phyloP scores from a whole-genome alignment of 2,797 vertebrate species.

The Etheostoma perlongum region DNA sequence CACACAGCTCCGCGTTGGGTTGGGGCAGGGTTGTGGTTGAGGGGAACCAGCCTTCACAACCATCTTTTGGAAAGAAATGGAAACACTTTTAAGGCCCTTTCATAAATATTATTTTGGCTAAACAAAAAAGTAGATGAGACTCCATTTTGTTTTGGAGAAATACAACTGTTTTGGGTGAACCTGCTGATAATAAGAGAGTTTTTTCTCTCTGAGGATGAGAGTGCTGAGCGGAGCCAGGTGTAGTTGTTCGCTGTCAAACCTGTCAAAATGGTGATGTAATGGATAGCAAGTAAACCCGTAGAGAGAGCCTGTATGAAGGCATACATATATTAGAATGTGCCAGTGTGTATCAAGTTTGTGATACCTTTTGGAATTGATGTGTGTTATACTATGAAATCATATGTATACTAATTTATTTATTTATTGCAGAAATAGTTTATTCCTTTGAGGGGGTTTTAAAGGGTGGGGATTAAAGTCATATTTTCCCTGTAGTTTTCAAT shows the following conservation, averaged over 20 bases:
- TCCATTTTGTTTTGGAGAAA: conserved; percentile 62
- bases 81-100: conserved; percentile 43
- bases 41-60: conserved; percentile 21
- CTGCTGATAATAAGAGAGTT: conserved; percentile 46
- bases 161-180: conserved; percentile 40
- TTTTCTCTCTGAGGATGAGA: conserved; percentile 36
- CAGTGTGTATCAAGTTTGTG: conserved; percentile 80
- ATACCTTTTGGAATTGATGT: conserved; percentile 78
- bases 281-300: conserved; percentile 73
- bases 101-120: conserved; percentile 43
- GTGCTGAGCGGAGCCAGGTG: conserved; percentile 24
- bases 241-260: conserved; percentile 76
- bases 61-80: conserved; percentile 18
- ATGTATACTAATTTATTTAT: conserved; percentile 71
- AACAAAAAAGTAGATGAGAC: conserved; percentile 49
- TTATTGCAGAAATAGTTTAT: conserved; percentile 72
- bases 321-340: conserved; percentile 77
- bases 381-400: conserved; percentile 72
- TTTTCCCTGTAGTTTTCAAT: conserved; percentile 74
- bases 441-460: conserved; percentile 59
- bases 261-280: conserved; percentile 79
- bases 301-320: conserved; percentile 68
- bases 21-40: neutral
- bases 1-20: conserved; percentile 2
- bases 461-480: conserved; percentile 57